phyloP scores from a whole-genome alignment of 2,113 vertebrate species.

The Rhabdornis inornatus region DNA sequence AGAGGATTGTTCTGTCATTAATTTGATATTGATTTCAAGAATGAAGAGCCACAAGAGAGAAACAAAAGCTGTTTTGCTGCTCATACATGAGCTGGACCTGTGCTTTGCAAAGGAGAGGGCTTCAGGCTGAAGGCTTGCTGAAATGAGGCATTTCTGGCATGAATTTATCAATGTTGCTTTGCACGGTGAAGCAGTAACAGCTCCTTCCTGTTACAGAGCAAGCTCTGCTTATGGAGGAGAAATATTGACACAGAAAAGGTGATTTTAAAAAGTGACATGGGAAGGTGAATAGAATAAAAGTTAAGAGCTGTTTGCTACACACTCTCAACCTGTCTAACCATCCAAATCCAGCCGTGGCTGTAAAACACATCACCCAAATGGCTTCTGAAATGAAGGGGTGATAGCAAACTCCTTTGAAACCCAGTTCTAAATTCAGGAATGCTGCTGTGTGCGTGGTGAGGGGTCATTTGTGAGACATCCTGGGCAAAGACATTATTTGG shows the following conservation, averaged over 20 bases:
- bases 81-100: accelerated
- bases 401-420: background rate
- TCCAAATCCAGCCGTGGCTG: background rate
- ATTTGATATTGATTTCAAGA: background rate
- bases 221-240: background rate
- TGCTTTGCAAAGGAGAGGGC: background rate
- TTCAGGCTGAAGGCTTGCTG: background rate
- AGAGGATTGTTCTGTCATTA: background rate
- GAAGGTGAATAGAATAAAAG: background rate
- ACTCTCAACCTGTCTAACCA: background rate
- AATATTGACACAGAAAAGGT: background rate
- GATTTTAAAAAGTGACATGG: background rate
- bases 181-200: background rate
- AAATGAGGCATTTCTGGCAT: background rate
- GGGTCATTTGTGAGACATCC: background rate
- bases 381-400: background rate
- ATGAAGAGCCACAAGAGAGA: background rate
- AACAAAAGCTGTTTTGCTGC: background rate
- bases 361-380: background rate
- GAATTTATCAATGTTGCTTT: background rate
- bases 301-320: background rate
- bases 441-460: background rate
- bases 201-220: background rate
- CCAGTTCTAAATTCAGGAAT: background rate
- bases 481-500: background rate